phyloP scores from a whole-genome alignment of 2,113 vertebrate species.

The Corythaeola cristata region DNA sequence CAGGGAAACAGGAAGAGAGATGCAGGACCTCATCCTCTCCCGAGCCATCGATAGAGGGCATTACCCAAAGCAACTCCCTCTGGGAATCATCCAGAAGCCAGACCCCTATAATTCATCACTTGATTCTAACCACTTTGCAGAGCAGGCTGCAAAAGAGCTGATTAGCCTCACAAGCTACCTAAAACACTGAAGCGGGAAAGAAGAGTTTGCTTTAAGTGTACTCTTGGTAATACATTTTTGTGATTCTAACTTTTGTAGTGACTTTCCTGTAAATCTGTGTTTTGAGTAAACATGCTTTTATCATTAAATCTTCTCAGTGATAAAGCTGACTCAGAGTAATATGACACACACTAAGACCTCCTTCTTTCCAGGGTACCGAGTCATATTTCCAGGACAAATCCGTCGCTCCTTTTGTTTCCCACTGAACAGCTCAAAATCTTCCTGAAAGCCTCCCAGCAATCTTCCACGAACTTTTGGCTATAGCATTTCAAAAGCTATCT shows the following conservation, averaged over 20 bases:
- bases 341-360: constrained; percentile 13
- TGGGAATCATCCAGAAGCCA: neutral
- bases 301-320: constrained; percentile 42
- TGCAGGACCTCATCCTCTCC: neutral
- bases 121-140: neutral
- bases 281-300: constrained; percentile 59
- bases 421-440: constrained; percentile 22
- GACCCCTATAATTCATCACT: neutral
- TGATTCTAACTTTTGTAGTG: constrained; percentile 9
- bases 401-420: neutral
- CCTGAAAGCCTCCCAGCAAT: neutral
- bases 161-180: neutral
- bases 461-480: neutral
- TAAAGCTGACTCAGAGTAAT: constrained; percentile 63
- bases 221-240: neutral
- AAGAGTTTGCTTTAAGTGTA: neutral
- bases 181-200: neutral
- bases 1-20: neutral
- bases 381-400: neutral
- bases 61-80: neutral
- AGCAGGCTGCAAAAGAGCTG: neutral
- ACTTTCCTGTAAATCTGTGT: constrained; percentile 38
- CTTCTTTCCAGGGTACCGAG: constrained; percentile 29
- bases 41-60: neutral
- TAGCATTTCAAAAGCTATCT: neutral